These are phyloP conservation scores for Bombylius major DNA, from an alignment of 2,888 invertebrate genomes.

Conservation along the genomic window DNA sequence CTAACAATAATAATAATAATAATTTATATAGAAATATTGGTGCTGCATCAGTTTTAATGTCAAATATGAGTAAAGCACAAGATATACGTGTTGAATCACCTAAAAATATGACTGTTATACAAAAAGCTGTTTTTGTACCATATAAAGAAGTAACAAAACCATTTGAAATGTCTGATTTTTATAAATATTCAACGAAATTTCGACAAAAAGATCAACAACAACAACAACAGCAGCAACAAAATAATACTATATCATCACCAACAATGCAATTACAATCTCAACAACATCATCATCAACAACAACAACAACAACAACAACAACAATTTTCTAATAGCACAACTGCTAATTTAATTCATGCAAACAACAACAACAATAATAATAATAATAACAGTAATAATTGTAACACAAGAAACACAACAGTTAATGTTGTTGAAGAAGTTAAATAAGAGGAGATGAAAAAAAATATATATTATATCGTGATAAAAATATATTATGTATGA, in stretches of 20 bases:
- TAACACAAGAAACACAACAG: not conserved
- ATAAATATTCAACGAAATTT: conserved; percentile 92
- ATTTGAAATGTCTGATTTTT: conserved; percentile 96
- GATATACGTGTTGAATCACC: conserved; percentile 60
- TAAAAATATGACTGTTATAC: conserved; percentile 71
- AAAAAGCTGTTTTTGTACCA: conserved; percentile 80
- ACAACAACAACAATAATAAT: too few relatives aligned
- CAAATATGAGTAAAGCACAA: conserved; percentile 16
- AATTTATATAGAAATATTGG: conserved; percentile 3
- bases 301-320: too few relatives aligned
- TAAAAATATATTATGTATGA: too few relatives aligned
- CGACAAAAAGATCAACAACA: conserved; percentile 45
- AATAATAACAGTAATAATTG: not conserved
- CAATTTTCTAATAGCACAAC: not conserved
- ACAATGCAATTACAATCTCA: not conserved
- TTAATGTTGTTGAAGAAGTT: not conserved
- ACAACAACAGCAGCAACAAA: conserved; percentile 13
- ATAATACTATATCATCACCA: not conserved
- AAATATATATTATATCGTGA: too few relatives aligned
- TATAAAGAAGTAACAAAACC: conserved; percentile 91
- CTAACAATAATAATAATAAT: conserved; percentile 6
- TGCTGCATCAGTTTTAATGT: not conserved
- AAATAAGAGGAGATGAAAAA: not conserved
- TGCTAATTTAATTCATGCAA: not conserved
- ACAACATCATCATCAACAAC: conserved; percentile 1